Percentiles rank a stretch among this genome's conserved stretches.
Conservation (phyloP, 2,888 invertebrate genomes). For the Eumerus sabulonum region DNA sequence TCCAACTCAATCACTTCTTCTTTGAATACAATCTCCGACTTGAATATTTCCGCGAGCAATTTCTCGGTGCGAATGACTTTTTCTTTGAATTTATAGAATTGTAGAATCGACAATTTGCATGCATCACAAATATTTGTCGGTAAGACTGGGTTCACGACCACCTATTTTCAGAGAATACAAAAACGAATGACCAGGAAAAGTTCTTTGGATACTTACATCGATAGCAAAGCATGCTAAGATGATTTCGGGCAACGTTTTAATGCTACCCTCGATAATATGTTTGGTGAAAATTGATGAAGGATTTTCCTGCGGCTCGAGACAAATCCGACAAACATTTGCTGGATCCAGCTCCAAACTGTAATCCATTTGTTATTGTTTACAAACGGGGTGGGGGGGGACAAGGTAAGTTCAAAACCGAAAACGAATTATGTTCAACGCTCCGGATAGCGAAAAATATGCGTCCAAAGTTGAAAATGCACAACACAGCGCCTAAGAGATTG, state of each 20-base stretch:
- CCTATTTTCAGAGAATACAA: constrained; percentile 21
- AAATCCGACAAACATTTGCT: constrained; percentile 52
- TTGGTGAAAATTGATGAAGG: constrained; percentile 56
- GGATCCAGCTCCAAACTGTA: constrained; percentile 65
- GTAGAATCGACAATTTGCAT: constrained; percentile 49
- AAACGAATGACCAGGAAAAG: background rate
- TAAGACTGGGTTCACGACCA: constrained; percentile 38
- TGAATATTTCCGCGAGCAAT: constrained; percentile 49
- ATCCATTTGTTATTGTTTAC: constrained; percentile 60
- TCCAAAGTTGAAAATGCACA: constrained; percentile 50
- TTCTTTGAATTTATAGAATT: constrained; percentile 58
- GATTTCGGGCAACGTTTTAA: constrained; percentile 57
- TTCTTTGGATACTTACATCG: constrained; percentile 26
- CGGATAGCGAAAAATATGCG: constrained; percentile 44
- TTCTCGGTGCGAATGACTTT: constrained; percentile 58
- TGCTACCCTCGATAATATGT: constrained; percentile 52
- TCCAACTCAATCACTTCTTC: constrained; percentile 27
- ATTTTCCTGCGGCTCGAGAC: constrained; percentile 46
- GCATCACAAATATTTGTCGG: constrained; percentile 56
- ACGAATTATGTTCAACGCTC: constrained; percentile 55
- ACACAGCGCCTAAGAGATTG: constrained; percentile 36
- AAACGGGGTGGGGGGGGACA: constrained; percentile 9
- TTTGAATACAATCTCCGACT: constrained; percentile 34
- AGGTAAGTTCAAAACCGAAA: constrained; percentile 40
- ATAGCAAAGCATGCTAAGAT: constrained; percentile 53